phyloP scores from a whole-genome alignment of 2,888 invertebrate genomes.

The Anagyrus pseudococci region DNA sequence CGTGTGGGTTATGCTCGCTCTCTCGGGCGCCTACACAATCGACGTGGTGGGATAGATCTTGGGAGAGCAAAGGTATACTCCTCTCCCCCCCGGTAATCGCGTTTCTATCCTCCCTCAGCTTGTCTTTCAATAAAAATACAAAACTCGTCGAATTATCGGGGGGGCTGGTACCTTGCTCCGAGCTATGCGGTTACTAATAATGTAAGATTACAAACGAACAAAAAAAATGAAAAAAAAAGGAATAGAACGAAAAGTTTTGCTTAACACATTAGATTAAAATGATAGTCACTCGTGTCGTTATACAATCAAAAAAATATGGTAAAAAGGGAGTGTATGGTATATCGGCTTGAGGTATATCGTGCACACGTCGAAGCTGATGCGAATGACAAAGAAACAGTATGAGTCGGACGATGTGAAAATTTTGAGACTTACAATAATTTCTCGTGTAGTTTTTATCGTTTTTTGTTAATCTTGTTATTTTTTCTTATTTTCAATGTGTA shows the following conservation, averaged over 20 bases:
- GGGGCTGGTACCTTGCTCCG: conserved; percentile 52
- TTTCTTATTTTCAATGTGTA: conserved; percentile 16
- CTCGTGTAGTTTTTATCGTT: conserved; percentile 9
- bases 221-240: conserved; percentile 54
- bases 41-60: conserved; percentile 37
- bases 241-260: too few species aligned
- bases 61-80: conserved; percentile 27
- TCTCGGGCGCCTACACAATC: conserved; percentile 24
- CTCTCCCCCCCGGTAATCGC: too few species aligned
- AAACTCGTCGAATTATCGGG: conserved; percentile 34
- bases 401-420: conserved; percentile 53
- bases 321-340: conserved; percentile 22
- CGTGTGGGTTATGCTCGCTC: conserved; percentile 31
- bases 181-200: conserved; percentile 61
- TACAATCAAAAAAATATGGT: conserved; percentile 33
- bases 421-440: conserved; percentile 50
- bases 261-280: too few species aligned
- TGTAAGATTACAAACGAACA: conserved; percentile 58
- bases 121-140: conserved; percentile 14
- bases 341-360: conserved; percentile 2
- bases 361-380: conserved; percentile 24
- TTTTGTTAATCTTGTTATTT: conserved; percentile 4
- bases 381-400: conserved; percentile 33
- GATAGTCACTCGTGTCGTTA: conserved; percentile 53
- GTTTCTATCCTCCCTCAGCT: background rate